A percentile compares a stretch with the other conserved stretches of the same genome.
These are phyloP conservation scores for Pampusana beccarii DNA, from an alignment of 2,113 vertebrate species.

Conservation along the genomic window DNA sequence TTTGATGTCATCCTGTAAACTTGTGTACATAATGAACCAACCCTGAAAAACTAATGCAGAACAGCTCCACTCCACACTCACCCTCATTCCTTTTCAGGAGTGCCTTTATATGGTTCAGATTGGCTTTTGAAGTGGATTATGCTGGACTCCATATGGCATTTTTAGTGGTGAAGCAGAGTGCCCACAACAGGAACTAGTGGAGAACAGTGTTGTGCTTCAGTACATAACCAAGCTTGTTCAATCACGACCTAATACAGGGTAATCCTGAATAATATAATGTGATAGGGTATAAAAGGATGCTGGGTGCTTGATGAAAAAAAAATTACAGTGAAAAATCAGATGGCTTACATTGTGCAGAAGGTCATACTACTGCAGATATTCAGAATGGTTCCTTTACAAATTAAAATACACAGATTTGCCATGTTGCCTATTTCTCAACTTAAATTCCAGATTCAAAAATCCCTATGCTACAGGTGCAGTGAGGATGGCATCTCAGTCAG, in stretches of 20 bases:
- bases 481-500: not conserved
- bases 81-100: not conserved
- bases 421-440: not conserved
- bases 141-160: not conserved
- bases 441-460: not conserved
- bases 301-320: not conserved
- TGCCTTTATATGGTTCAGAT: not conserved
- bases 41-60: not conserved
- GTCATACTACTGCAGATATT: not conserved
- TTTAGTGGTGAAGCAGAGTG: not conserved
- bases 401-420: not conserved
- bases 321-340: not conserved
- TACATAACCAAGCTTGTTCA: not conserved
- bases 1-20: not conserved
- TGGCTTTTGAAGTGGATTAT: constrained; percentile 3
- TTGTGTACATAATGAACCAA: not conserved
- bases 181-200: not conserved
- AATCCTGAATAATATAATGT: not conserved
- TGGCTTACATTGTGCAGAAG: not conserved
- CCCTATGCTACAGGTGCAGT: not conserved
- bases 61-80: not conserved
- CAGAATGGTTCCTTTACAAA: not conserved
- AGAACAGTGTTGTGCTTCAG: not conserved
- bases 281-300: not conserved
- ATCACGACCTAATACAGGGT: not conserved